phyloP scores from a whole-genome alignment of 2,888 invertebrate species.

The Drosophila leonis region DNA sequence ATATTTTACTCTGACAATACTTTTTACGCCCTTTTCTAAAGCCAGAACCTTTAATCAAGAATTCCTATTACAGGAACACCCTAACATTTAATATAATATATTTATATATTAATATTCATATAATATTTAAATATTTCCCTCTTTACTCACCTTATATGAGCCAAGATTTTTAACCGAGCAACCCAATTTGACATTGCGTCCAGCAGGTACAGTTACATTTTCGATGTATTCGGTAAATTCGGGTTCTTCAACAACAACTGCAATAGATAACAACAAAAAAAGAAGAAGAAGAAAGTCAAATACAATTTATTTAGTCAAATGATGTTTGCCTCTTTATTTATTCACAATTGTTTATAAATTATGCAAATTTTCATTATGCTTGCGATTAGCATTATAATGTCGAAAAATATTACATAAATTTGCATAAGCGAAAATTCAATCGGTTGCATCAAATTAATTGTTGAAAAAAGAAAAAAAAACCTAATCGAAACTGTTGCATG shows the following conservation, averaged over 20 bases:
- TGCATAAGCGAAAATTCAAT: slow-evolving; percentile 47
- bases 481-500: slow-evolving; percentile 6
- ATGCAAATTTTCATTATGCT: neutral
- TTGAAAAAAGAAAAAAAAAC: slow-evolving; percentile 31
- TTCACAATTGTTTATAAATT: slow-evolving; percentile 11
- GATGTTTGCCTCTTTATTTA: neutral
- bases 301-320: slow-evolving; percentile 1
- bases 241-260: slow-evolving; percentile 92
- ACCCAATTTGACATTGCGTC: slow-evolving; percentile 94
- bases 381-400: neutral
- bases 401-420: slow-evolving; percentile 10
- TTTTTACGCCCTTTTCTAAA: too few relatives aligned
- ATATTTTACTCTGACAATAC: too few relatives aligned
- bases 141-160: slow-evolving; percentile 92
- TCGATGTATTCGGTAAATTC: slow-evolving; percentile 96
- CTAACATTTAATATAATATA: too few relatives aligned
- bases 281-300: neutral
- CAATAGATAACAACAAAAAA: slow-evolving; percentile 84
- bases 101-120: neutral
- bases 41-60: too few relatives aligned
- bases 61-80: too few relatives aligned
- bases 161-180: slow-evolving; percentile 97
- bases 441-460: slow-evolving; percentile 47
- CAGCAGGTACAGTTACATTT: slow-evolving; percentile 93
- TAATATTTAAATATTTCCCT: neutral